phyloP scores from a whole-genome alignment of 2,797 vertebrate species.

The Mormyrops boulengeri region DNA sequence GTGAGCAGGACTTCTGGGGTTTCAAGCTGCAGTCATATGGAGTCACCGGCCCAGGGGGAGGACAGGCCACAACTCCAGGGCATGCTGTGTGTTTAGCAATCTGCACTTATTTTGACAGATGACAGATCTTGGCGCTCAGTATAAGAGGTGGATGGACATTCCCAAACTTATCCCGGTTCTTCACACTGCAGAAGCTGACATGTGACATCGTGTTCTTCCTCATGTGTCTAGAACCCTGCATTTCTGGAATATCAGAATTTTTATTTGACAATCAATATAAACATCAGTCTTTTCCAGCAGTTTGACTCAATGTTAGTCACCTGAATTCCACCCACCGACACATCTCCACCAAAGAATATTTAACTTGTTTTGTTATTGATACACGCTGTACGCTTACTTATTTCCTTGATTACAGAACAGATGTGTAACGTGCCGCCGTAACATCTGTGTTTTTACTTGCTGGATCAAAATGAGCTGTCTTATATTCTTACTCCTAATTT shows the following conservation, averaged over 20 bases:
- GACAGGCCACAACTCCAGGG: not conserved
- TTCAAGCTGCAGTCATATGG: not conserved
- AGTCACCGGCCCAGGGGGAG: not conserved
- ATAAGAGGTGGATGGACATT: not conserved
- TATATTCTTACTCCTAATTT: slow-evolving; percentile 3
- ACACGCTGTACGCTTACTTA: not conserved
- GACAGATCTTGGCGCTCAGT: not conserved
- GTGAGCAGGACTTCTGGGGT: not conserved
- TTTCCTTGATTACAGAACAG: not conserved
- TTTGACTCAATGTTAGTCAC: not conserved
- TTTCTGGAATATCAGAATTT: not conserved
- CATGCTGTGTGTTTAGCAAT: not conserved
- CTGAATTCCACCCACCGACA: not conserved
- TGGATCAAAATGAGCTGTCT: not conserved
- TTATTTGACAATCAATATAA: not conserved
- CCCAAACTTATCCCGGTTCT: not conserved
- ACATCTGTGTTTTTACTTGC: not conserved
- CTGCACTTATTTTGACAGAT: not conserved
- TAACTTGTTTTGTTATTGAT: not conserved
- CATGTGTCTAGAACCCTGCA: not conserved
- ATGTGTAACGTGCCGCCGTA: not conserved
- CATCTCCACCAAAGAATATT: not conserved
- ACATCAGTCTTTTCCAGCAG: not conserved
- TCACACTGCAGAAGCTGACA: not conserved
- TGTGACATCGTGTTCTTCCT: not conserved